These are phyloP conservation scores for Chrysodeixis includens DNA, from an alignment of 2,888 invertebrate species.

Conservation along the genomic window DNA sequence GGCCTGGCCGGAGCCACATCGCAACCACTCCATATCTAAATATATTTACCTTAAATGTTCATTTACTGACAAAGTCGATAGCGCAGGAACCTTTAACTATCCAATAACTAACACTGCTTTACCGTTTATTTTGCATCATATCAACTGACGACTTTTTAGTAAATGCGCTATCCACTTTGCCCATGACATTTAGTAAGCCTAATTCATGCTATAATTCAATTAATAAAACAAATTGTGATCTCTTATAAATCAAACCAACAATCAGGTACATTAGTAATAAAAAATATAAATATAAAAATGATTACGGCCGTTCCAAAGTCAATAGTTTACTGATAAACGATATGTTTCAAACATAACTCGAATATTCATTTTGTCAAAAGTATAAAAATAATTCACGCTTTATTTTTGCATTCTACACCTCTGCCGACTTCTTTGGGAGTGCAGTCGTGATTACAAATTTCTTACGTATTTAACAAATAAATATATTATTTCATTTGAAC, in stretches of 20 bases:
- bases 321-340: slow-evolving; percentile 31
- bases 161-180: slow-evolving; percentile 27
- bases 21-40: slow-evolving; percentile 62
- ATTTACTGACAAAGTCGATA: slow-evolving; percentile 33
- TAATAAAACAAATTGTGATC: slow-evolving; percentile 38
- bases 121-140: slow-evolving; percentile 2
- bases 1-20: slow-evolving; percentile 78
- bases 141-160: slow-evolving; percentile 20
- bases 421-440: neutral
- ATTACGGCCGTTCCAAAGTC: slow-evolving; percentile 54
- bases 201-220: slow-evolving; percentile 29
- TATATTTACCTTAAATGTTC: slow-evolving; percentile 48
- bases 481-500: slow-evolving; percentile 38
- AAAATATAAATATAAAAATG: slow-evolving; percentile 33
- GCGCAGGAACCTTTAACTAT: slow-evolving; percentile 28
- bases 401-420: neutral
- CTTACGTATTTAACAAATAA: slow-evolving; percentile 37
- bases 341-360: slow-evolving; percentile 41
- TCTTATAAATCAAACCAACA: slow-evolving; percentile 50
- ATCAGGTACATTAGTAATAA: slow-evolving; percentile 57
- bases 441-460: neutral
- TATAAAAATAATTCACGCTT: slow-evolving; percentile 17
- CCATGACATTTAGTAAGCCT: slow-evolving; percentile 43
- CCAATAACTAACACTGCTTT: slow-evolving; percentile 3
- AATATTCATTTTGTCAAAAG: slow-evolving; percentile 10